These are phyloP conservation scores for Trichonephila inaurata DNA, from an alignment of 1,140 invertebrate genomes.

Conservation along the genomic window DNA sequence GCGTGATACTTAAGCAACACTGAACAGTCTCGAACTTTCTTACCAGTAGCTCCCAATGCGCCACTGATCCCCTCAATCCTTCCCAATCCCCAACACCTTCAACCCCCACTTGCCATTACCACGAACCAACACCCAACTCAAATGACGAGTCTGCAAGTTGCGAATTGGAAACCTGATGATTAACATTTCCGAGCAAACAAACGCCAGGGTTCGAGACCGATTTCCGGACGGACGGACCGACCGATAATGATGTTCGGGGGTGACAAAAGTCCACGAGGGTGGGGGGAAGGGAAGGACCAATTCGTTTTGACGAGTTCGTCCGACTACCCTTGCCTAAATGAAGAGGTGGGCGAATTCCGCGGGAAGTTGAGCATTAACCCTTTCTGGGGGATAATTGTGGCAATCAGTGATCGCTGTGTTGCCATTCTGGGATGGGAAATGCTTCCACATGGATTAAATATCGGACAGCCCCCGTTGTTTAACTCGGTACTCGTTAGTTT, in stretches of 20 bases:
- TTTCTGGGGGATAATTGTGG: conserved; percentile 71
- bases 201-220: conserved; percentile 62
- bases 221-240: conserved; percentile 65
- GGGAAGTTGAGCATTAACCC: conserved; percentile 72
- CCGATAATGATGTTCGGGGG: conserved; percentile 66
- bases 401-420: conserved; percentile 66
- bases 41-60: background rate
- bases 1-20: too few relatives aligned
- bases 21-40: background rate
- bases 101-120: conserved; percentile 7
- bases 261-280: conserved; percentile 14
- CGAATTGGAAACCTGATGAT: conserved; percentile 68
- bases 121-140: conserved; percentile 23
- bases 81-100: background rate
- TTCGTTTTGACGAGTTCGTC: conserved; percentile 50
- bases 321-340: conserved; percentile 48
- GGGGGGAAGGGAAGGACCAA: background rate
- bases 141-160: conserved; percentile 73
- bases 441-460: conserved; percentile 54
- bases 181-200: conserved; percentile 75
- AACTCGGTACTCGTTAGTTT: conserved; percentile 45
- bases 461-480: conserved; percentile 45
- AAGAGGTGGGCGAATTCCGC: conserved; percentile 42
- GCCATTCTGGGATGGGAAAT: conserved; percentile 26
- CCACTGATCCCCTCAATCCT: conserved; percentile 1